Base-by-base conservation (phyloP, 2,113 vertebrate species). In the Triplophysa siluroides region DNA sequence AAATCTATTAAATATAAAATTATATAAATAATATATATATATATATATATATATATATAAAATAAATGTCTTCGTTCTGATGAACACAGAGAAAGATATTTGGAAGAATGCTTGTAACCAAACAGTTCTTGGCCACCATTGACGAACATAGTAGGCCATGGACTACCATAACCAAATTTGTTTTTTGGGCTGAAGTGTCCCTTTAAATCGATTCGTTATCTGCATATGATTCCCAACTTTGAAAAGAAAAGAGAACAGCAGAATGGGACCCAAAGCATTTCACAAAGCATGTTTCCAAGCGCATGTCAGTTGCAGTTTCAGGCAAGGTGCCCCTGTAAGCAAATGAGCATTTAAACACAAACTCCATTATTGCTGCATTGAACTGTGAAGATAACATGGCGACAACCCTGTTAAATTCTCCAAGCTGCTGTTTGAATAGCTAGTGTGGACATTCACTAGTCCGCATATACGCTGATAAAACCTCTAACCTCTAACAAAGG, bases 391-490 rank as follows among this genome's bases (percentile, higher is more conserved):
- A 75, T 87, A 85, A 85, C 56, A 64, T 67, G 80, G 79, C 79
- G 79, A 87, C 78, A 45, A 43, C 43, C 24, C 26, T 80, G 61
- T 84, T 86, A 82, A 74, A 84, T 50, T 73, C 54, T 61, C 77
- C 38, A 9, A 62, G 73, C 61, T 62, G 21, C 79, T 50, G 33
- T 81, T 85, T 72, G 75, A 62, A 82, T 43, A 81, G 72, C 70
- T 77, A 80, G 66, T 65, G 54, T 41, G 52, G 61, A 83, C 81
- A 85, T 83, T 81, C 80, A 76, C 60, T 24, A 67, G 61, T 71
- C 70, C 71, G 66, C 78, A 61, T 58, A 81, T 47, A 54, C 12
- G 47, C 78, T 81, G 86, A 87, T 87, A 85, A 82, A 63, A 52
- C 64, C 29, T 33, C 19, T 2, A 9, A 13, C 52, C 60, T 69